Conservation (phyloP, 2,113 vertebrate genomes). For the Microtus oregoni region DNA sequence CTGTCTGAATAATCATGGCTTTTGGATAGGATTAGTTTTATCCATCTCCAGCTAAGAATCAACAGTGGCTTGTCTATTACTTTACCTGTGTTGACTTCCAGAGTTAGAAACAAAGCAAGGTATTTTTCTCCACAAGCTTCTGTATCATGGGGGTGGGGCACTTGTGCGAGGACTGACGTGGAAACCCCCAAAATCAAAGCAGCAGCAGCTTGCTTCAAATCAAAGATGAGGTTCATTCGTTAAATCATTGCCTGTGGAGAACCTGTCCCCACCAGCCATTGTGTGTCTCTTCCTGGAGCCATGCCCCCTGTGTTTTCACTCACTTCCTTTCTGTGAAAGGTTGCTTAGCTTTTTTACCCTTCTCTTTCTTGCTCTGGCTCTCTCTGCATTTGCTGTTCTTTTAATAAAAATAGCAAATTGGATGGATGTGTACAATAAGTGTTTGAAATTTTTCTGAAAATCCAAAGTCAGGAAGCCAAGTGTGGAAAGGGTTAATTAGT, state of each 20-base stretch:
- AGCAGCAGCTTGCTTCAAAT: constrained; percentile 58
- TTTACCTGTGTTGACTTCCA: constrained; percentile 35
- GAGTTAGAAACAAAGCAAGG: constrained; percentile 52
- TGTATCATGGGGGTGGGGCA: constrained; percentile 46
- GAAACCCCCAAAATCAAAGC: constrained; percentile 67
- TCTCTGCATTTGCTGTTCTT: constrained; percentile 64
- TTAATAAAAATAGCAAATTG: constrained; percentile 69
- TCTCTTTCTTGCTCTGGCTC: background rate
- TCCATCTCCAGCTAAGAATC: constrained; percentile 47
- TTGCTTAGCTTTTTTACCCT: constrained; percentile 68
- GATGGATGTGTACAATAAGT: constrained; percentile 55
- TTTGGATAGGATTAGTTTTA: constrained; percentile 58
- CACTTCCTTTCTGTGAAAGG: constrained; percentile 85
- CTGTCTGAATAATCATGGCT: constrained; percentile 69
- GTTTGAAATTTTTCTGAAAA: constrained; percentile 63
- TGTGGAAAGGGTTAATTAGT: background rate
- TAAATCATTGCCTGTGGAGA: constrained; percentile 46
- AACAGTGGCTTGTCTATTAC: constrained; percentile 32
- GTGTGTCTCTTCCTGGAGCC: background rate
- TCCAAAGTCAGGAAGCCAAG: constrained; percentile 47
- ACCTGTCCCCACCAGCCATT: background rate
- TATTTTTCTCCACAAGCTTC: constrained; percentile 44
- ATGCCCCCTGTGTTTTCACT: constrained; percentile 47
- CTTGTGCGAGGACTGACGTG: constrained; percentile 32
- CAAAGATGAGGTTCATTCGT: constrained; percentile 63